Evolutionary conservation across 1,140 invertebrate species (phyloP), one percentile per base, ranked within the genome.

Genomic region (Atta texana): DNA sequence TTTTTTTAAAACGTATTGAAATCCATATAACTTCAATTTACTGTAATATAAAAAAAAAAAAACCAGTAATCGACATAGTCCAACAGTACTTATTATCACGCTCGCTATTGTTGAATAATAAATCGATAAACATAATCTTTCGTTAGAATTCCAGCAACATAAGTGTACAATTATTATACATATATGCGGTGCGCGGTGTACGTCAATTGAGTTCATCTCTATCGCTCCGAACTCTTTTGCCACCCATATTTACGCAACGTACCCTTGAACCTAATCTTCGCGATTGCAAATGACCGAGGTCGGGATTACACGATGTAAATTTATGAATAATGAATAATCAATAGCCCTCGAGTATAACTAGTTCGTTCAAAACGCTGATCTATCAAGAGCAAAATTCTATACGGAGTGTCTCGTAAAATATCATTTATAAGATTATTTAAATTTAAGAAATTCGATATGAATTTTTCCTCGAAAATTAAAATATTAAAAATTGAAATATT

Each of bases 241-340:
- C 59, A 18, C 14, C 18, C 21, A 72, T 78, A 64, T 88, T 88
- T 89, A 28, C 53, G 71, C 68, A 18, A 16, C 51, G 21, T 59
- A 87, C 63, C 88, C 85, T 89, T 89, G 89, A 89, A 89, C 75
- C 57, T 86, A 89, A 87, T 77, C 69, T 61, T 3, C 16, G 44
- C n/a, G 66, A 89, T 77, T 85, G 57, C 71, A 64, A 85, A n/a
- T n/a, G n/a, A 57, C 18, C 49, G 51, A 87, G 85, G 76, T 53
- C 85, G 28, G 24, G 21, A 86, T 77, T 82, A 74, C 24, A 49
- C 24, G 68, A 82, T 49, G 39, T 74, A 82, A 82, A 82, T 80
- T 69, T 68, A 80, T 71, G 64, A 80, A 81, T 81, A 81, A 80
- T 82, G 64, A 80, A 81, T 81, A 81, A 80, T 82, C 80, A 74